Evolutionary conservation across 2,113 vertebrate species (phyloP).

Genomic region (Spilogale gracilis): DNA sequence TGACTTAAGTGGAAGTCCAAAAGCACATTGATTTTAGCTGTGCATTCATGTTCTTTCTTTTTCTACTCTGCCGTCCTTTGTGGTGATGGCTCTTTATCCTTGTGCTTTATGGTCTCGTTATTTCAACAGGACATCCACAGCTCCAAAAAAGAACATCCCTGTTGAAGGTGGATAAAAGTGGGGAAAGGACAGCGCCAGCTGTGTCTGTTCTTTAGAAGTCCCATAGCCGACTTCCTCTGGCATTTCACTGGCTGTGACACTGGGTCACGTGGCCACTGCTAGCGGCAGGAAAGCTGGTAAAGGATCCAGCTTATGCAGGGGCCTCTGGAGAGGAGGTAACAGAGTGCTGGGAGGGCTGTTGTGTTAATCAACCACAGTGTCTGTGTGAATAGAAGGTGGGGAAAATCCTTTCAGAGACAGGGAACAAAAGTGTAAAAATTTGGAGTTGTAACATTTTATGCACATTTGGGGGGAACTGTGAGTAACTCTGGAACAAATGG

Average conservation of each 20-base stretch:
- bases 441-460: not conserved
- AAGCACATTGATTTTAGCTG: not conserved
- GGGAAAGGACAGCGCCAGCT: not conserved
- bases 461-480: not conserved
- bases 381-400: not conserved
- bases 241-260: not conserved
- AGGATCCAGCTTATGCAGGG: not conserved
- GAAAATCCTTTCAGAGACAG: not conserved
- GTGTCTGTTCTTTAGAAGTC: not conserved
- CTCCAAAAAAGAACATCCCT: not conserved
- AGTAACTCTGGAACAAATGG: not conserved
- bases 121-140: not conserved
- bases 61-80: not conserved
- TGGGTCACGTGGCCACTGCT: not conserved
- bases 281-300: not conserved
- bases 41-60: not conserved
- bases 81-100: not conserved
- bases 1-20: not conserved
- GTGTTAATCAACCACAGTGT: not conserved
- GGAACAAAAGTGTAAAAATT: not conserved
- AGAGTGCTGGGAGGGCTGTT: not conserved
- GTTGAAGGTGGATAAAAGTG: not conserved
- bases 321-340: not conserved
- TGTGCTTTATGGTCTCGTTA: not conserved
- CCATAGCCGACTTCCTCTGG: not conserved